These are phyloP conservation scores for Microctenopoma steveboyesi DNA, from an alignment of 2,797 vertebrate genomes.

Conservation along the genomic window DNA sequence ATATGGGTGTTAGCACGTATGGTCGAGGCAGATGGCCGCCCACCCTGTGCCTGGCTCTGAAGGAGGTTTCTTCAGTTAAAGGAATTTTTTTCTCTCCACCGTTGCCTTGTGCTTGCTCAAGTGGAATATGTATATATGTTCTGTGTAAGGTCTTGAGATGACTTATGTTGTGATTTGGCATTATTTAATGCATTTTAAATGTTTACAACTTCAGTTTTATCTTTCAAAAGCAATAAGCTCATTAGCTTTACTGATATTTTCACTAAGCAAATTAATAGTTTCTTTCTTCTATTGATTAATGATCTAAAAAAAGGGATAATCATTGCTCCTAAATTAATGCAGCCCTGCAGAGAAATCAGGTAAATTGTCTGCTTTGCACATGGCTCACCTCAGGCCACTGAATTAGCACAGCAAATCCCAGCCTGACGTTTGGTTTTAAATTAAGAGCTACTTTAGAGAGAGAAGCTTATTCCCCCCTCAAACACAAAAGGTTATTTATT, in stretches of 20 bases:
- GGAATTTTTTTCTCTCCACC: too few species aligned
- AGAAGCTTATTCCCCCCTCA: slow-evolving; percentile 30
- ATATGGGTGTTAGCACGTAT: slow-evolving; percentile 5
- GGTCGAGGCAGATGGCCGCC: too few species aligned
- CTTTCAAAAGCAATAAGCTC: background rate
- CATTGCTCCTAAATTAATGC: background rate
- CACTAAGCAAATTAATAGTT: background rate
- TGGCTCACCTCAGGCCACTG: slow-evolving; percentile 33
- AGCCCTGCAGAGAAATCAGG: background rate
- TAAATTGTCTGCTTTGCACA: slow-evolving; percentile 26
- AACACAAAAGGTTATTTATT: slow-evolving; percentile 48
- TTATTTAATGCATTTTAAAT: background rate
- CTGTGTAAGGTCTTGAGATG: too few species aligned
- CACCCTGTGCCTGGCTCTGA: too few species aligned
- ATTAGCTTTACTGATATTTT: background rate
- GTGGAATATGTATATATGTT: too few species aligned
- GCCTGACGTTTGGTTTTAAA: slow-evolving; percentile 60
- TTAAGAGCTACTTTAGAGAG: slow-evolving; percentile 45
- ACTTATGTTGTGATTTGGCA: too few species aligned
- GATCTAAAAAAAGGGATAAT: background rate
- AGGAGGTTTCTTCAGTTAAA: too few species aligned
- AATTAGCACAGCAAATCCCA: slow-evolving; percentile 42
- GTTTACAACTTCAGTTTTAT: background rate
- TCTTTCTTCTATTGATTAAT: background rate
- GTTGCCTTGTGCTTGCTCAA: too few species aligned